Percentiles rank a stretch among this genome's conserved stretches.
Evolutionary conservation across 2,888 invertebrate species (phyloP).

Genomic region (Aplocera efformata): DNA sequence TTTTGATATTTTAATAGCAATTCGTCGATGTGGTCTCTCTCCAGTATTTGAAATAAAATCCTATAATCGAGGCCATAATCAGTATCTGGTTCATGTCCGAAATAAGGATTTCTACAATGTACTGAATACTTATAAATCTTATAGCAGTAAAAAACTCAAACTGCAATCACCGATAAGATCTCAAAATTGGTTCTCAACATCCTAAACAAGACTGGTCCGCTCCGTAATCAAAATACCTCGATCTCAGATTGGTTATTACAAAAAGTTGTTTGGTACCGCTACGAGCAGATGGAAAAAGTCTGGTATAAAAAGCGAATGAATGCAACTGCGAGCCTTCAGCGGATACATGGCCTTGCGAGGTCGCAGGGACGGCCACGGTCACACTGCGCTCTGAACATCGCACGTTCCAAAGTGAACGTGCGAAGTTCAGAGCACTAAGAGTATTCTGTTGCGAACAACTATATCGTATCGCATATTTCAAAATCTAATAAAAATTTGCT

Average conservation of each 20-base stretch:
- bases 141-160: background rate
- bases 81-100: no score
- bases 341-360: conserved; percentile 67
- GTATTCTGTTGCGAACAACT: no score
- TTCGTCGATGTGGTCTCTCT: conserved; percentile 5
- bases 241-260: conserved; percentile 18
- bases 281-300: conserved; percentile 36
- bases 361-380: conserved; percentile 31
- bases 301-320: conserved; percentile 24
- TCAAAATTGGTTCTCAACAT: conserved; percentile 1
- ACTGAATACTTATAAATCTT: conserved; percentile 1
- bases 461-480: no score
- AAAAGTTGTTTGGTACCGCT: conserved; percentile 38
- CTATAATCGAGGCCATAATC: no score
- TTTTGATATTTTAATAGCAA: conserved; percentile 6
- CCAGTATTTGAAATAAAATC: no score
- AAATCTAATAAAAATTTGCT: no score
- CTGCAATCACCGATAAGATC: background rate
- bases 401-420: background rate
- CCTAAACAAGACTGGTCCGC: conserved; percentile 5
- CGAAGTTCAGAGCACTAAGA: no score
- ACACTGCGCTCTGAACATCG: conserved; percentile 40
- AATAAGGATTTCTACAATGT: no score
- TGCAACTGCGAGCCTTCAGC: conserved; percentile 22
- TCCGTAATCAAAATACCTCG: conserved; percentile 14